A percentile compares a stretch with the other conserved stretches of the same genome.
Conservation (phyloP, 2,888 invertebrate species). For the Osmoderma eremita region DNA sequence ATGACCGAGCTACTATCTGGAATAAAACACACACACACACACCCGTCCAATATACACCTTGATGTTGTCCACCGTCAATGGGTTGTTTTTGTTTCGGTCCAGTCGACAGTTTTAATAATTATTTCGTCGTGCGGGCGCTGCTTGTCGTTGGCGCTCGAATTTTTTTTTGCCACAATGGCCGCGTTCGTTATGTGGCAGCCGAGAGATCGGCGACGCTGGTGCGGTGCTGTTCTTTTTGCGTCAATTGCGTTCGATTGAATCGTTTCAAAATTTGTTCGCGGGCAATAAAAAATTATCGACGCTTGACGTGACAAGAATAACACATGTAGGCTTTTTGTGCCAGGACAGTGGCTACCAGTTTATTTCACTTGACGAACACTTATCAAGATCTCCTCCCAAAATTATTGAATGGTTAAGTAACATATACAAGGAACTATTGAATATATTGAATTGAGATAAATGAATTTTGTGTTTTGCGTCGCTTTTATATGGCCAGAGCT, state of each 20-base stretch:
- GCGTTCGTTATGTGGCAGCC: conserved; percentile 9
- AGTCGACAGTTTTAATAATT: conserved; percentile 46
- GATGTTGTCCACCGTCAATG: conserved; percentile 48
- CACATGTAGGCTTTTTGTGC: neutral
- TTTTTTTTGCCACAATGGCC: conserved; percentile 27
- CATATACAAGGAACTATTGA: too few species aligned
- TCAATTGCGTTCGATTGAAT: conserved; percentile 41
- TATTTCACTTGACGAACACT: too few species aligned
- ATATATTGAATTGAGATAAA: too few species aligned
- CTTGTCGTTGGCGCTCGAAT: neutral
- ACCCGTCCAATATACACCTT: conserved; percentile 52
- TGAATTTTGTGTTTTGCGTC: too few species aligned
- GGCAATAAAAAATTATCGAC: conserved; percentile 29
- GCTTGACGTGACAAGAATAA: conserved; percentile 34
- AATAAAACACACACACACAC: conserved; percentile 59
- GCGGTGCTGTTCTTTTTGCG: conserved; percentile 24
- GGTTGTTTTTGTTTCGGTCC: conserved; percentile 45
- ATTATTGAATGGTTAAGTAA: too few species aligned
- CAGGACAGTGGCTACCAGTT: too few species aligned
- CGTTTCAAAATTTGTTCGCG: conserved; percentile 41
- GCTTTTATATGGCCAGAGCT: too few species aligned
- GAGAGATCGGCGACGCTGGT: neutral
- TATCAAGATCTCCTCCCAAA: too few species aligned
- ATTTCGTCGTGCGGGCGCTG: conserved; percentile 21
- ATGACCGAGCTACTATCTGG: conserved; percentile 60